Percentiles rank a stretch among this genome's conserved stretches.
Conservation (phyloP, 2,888 invertebrate genomes). For the Parnassius smintheus region DNA sequence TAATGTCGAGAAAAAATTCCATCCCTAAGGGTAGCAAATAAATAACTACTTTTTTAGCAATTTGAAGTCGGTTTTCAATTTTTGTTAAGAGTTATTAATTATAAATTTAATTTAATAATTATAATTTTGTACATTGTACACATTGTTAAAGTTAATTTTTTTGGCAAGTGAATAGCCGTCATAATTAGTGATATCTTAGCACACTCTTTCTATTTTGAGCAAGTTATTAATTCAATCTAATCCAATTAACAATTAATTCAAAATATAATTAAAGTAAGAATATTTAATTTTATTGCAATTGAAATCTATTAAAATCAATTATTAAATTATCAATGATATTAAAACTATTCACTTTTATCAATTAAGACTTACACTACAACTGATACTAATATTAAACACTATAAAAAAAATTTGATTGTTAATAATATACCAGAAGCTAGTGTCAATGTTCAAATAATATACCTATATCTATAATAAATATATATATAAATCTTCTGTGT, state of each 20-base stretch:
- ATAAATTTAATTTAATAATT: no score
- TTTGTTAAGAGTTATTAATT: no score
- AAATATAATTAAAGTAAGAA: conserved; percentile 40
- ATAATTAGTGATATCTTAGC: conserved; percentile 31
- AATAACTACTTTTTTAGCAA: no score
- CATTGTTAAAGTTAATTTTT: conserved; percentile 1
- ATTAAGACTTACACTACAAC: conserved; percentile 27
- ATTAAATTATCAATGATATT: conserved; percentile 36
- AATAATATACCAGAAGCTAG: not conserved
- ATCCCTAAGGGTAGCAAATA: no score
- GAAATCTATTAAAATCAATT: conserved; percentile 39
- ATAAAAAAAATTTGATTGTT: conserved; percentile 24
- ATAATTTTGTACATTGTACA: not conserved
- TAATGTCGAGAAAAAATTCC: no score
- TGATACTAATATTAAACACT: conserved; percentile 35
- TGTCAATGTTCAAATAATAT: conserved; percentile 14
- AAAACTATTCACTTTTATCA: conserved; percentile 28
- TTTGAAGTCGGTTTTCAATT: no score
- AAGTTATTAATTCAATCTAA: conserved; percentile 46
- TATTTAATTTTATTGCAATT: conserved; percentile 45
- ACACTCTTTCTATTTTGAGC: conserved; percentile 55
- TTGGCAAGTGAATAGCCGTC: conserved; percentile 17
- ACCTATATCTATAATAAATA: no score
- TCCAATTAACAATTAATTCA: conserved; percentile 36
- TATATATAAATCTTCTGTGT: no score